Evolutionary conservation across 2,113 vertebrate species (phyloP).

Genomic region (rat (Rattus norvegicus)): DNA sequence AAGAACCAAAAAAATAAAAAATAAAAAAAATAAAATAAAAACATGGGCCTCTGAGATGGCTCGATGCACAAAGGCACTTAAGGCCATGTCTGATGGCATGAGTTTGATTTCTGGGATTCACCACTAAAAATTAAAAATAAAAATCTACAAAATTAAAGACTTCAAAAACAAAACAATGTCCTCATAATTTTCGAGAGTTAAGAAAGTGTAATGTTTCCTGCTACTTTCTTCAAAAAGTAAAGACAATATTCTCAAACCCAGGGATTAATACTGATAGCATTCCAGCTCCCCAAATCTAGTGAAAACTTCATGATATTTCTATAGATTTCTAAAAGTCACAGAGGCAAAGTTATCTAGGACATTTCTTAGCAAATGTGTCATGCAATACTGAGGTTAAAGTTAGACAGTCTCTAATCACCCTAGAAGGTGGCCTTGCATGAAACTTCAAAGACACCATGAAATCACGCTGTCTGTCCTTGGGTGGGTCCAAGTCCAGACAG

Average conservation of each 20-base stretch:
- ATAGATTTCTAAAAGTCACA: not conserved
- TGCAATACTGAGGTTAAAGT: not conserved
- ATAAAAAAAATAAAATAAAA: too few relatives aligned
- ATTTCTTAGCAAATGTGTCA: conserved; percentile 1
- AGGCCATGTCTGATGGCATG: not conserved
- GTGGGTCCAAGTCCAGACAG: not conserved
- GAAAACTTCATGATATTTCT: not conserved
- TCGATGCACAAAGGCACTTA: not conserved
- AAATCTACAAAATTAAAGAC: not conserved
- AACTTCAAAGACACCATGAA: not conserved
- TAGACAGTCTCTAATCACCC: not conserved
- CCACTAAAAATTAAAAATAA: not conserved
- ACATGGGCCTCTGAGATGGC: too few relatives aligned
- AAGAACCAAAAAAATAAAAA: too few relatives aligned
- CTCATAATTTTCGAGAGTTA: not conserved
- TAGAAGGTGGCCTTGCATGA: not conserved
- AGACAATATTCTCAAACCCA: not conserved
- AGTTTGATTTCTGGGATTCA: not conserved
- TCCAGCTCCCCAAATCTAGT: not conserved
- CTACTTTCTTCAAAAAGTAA: not conserved
- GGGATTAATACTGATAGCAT: not conserved
- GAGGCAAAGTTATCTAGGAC: not conserved
- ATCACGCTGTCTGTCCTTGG: not conserved
- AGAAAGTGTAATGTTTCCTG: not conserved
- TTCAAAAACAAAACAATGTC: not conserved